Percentiles rank a stretch among this genome's conserved stretches.
These are phyloP conservation scores for Drosophila nigromelanica DNA, from an alignment of 1,140 invertebrate species.

Conservation along the genomic window DNA sequence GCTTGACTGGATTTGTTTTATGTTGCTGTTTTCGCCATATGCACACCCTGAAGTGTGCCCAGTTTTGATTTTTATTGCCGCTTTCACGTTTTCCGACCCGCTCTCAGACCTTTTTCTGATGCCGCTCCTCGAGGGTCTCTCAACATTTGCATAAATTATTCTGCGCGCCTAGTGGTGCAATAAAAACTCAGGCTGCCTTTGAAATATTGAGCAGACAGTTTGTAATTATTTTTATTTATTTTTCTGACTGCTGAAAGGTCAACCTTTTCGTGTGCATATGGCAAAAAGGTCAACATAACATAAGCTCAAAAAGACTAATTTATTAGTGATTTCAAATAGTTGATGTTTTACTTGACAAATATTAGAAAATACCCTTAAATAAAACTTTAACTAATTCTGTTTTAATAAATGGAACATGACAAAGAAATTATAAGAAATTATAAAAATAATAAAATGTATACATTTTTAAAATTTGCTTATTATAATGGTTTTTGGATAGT, in stretches of 20 bases:
- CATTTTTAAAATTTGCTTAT: too few relatives aligned
- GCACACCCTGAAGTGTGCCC: constrained; percentile 39
- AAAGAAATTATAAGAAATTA: too few relatives aligned
- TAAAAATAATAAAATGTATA: too few relatives aligned
- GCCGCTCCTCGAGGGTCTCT: constrained; percentile 6
- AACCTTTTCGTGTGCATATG: not conserved
- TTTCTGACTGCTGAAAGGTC: not conserved
- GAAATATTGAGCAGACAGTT: constrained; percentile 52
- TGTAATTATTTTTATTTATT: constrained; percentile 3
- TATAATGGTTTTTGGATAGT: too few relatives aligned
- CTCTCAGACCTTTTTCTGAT: constrained; percentile 13
- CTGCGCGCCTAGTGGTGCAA: constrained; percentile 25
- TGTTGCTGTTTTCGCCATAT: constrained; percentile 37
- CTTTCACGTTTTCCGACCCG: constrained; percentile 4
- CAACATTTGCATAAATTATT: constrained; percentile 63
- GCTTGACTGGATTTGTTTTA: constrained; percentile 53
- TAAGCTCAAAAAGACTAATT: too few relatives aligned
- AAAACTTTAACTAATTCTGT: too few relatives aligned
- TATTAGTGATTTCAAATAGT: too few relatives aligned
- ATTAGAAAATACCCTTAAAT: too few relatives aligned
- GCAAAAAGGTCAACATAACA: not conserved
- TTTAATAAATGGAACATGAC: too few relatives aligned
- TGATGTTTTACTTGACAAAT: too few relatives aligned
- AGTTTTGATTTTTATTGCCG: constrained; percentile 73
- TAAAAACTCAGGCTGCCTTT: constrained; percentile 45